phyloP scores from a whole-genome alignment of 2,113 vertebrate genomes.

The Dasyornis broadbenti region DNA sequence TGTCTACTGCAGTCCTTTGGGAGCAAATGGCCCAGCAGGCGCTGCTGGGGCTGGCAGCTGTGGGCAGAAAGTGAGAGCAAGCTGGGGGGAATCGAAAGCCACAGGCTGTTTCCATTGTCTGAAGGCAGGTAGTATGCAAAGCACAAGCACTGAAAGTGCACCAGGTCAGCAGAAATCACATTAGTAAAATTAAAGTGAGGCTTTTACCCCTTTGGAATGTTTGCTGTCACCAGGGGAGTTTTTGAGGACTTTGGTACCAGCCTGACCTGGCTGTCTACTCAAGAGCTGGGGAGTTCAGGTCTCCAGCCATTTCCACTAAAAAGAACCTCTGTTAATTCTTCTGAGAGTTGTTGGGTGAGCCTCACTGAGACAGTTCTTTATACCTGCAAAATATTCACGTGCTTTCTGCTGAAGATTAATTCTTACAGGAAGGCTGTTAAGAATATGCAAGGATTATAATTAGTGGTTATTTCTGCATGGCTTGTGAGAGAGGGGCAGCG shows the following conservation, averaged over 20 bases:
- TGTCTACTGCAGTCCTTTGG: background rate
- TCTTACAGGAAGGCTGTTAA: background rate
- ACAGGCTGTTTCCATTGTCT: conserved; percentile 1
- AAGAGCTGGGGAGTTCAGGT: background rate
- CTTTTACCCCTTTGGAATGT: background rate
- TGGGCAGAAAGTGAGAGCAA: background rate
- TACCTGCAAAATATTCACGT: background rate
- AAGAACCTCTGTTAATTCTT: background rate
- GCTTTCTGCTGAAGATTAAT: background rate
- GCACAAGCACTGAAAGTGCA: background rate
- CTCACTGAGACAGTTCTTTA: background rate
- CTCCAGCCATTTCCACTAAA: background rate
- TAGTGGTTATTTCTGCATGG: background rate
- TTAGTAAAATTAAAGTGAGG: background rate
- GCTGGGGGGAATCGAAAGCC: conserved; percentile 53
- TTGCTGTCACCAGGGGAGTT: fast-evolving
- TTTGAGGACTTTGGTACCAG: background rate
- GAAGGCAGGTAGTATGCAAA: background rate
- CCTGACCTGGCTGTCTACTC: fast-evolving
- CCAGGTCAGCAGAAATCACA: background rate
- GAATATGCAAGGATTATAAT: background rate
- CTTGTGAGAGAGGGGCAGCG: background rate
- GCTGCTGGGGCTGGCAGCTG: background rate
- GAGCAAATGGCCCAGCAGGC: background rate
- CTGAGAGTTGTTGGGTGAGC: fast-evolving